Evolutionary conservation across 2,888 invertebrate species (phyloP), one percentile per base, ranked within the genome.

Genomic region (Desoria tigrina): DNA sequence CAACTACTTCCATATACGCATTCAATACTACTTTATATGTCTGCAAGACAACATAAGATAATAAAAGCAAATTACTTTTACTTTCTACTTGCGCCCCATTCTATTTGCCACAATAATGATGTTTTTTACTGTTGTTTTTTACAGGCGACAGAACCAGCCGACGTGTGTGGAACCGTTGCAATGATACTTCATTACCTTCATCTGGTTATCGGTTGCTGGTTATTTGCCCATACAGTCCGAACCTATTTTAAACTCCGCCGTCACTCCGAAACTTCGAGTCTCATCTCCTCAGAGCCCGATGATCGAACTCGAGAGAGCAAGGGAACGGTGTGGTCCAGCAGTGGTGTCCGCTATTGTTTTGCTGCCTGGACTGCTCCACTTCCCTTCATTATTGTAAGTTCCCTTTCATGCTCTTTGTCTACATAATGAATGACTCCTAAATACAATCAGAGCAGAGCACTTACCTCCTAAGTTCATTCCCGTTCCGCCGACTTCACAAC

Each of bases 181-280:
- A 79, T 89, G 9, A 80, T 87, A 2, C 81, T 89, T 9, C 88
- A 89, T 78, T 89, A 88, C 79, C 83, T 87, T 1, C 87, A 89
- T 78, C 82, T 89, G 55, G 84, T 86, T 14, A 86, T 87, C 65
- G 85, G 87, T 0, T 85, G 86, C 79, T 89, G 88, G 88, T 85
- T 89, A 70, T 85, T 69, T 64, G 69, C 69, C 54, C 69, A 69
- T 55, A 86, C 86, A 16, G 85, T 86, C 74, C 85, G 86, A 76
- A 84, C 85, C 2, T 86, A 85, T 77, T 85, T 85, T 74, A 80
- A 80, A 73, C 81, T 84, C 65, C 83, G 84, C 1, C 71, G 71
- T 53, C 72, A 72, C 63, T 67, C 68, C 50, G 67, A 70, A 28
- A 53, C 74, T 23, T 69, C 72, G 23, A 68, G 54, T 58, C 66